Conservation (phyloP, 1,140 invertebrate genomes). For the Aricia agestis region DNA sequence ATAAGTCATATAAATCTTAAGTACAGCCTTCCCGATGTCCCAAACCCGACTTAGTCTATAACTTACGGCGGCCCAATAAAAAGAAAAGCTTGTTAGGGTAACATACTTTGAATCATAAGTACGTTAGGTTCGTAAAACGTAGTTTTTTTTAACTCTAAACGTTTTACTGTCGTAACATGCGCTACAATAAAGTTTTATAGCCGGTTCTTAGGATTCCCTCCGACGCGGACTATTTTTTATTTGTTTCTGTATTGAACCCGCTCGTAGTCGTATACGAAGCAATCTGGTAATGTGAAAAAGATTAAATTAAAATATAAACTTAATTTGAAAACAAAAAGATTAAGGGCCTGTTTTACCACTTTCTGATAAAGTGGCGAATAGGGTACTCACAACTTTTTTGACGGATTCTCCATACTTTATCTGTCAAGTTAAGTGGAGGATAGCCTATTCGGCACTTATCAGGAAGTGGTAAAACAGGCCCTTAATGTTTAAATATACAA, state of each 20-base stretch:
- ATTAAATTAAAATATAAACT: background rate
- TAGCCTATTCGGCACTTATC: too few species aligned
- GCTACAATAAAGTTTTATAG: slow-evolving; percentile 1
- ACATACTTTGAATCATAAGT: slow-evolving; percentile 3
- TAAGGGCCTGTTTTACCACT: too few species aligned
- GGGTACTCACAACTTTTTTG: too few species aligned
- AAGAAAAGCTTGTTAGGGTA: background rate
- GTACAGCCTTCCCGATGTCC: background rate
- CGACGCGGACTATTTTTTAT: background rate
- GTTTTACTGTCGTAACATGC: background rate
- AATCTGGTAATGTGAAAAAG: background rate
- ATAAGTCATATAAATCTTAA: background rate
- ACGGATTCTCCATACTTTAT: too few species aligned
- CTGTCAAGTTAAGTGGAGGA: too few species aligned
- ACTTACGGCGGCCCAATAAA: background rate
- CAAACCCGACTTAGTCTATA: background rate
- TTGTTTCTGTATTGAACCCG: background rate
- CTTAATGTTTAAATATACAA: too few species aligned
- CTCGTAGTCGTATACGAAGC: background rate
- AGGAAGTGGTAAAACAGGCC: too few species aligned
- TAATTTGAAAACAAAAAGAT: background rate
- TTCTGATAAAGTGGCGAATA: too few species aligned
- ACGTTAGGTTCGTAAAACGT: background rate
- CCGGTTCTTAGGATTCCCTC: background rate
- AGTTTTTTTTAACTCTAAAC: background rate